Percentiles rank a stretch among this genome's conserved stretches.
These are phyloP conservation scores for Oconnorella tubifera DNA, from an alignment of 2,888 invertebrate genomes.

Conservation along the genomic window DNA sequence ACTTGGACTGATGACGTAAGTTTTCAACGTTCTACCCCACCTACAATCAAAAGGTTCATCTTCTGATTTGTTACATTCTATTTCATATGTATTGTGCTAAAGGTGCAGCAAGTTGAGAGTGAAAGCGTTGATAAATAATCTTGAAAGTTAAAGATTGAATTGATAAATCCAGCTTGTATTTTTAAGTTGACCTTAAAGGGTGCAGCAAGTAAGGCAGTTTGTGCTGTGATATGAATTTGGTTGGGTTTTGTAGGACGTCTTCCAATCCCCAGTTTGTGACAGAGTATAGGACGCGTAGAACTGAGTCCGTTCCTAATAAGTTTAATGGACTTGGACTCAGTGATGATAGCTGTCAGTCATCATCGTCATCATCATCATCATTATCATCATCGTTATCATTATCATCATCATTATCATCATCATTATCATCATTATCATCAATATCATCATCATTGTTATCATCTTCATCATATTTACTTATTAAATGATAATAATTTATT, in stretches of 20 bases:
- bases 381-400: background rate
- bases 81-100: too few relatives aligned
- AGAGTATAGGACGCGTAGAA: slow-evolving; percentile 16
- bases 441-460: too few relatives aligned
- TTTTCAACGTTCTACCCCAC: slow-evolving; percentile 51
- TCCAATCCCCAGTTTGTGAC: slow-evolving; percentile 48
- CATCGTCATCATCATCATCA: background rate
- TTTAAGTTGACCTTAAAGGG: too few relatives aligned
- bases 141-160: too few relatives aligned
- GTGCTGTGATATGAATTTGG: too few relatives aligned
- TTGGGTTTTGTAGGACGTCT: slow-evolving; percentile 38
- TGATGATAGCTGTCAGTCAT: slow-evolving; percentile 22
- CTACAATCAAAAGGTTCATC: slow-evolving; percentile 51
- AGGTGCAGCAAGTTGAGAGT: too few relatives aligned
- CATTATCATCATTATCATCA: background rate
- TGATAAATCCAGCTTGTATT: too few relatives aligned
- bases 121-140: too few relatives aligned
- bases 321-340: slow-evolving; percentile 25
- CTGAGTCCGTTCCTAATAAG: slow-evolving; percentile 24
- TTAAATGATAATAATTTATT: too few relatives aligned
- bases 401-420: background rate
- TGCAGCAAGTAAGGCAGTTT: too few relatives aligned
- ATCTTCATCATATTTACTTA: too few relatives aligned
- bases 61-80: too few relatives aligned
- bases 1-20: slow-evolving; percentile 73